Conservation (phyloP, 2,113 vertebrate species). For the Nesospiza acunhae region DNA sequence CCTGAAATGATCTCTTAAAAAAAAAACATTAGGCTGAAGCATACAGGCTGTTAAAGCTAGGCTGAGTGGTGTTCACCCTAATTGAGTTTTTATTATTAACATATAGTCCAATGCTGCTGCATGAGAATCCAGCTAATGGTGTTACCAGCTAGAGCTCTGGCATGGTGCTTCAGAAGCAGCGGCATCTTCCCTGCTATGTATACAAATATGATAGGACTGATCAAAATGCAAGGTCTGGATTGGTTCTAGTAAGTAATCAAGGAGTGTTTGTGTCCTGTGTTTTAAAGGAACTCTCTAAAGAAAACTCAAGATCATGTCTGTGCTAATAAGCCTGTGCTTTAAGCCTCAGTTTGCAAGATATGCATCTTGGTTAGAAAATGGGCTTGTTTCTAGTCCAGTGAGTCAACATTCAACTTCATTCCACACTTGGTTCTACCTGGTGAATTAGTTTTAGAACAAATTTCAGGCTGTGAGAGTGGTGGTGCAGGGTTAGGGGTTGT, state of each 20-base stretch:
- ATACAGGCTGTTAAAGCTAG: background rate
- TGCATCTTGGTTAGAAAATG: background rate
- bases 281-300: background rate
- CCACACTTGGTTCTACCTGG: background rate
- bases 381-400: background rate
- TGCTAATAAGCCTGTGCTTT: background rate
- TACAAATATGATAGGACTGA: background rate
- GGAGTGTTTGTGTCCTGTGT: background rate
- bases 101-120: background rate
- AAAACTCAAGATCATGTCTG: background rate
- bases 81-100: background rate
- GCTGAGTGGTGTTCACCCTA: background rate
- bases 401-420: background rate
- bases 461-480: background rate
- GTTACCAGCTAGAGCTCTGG: background rate
- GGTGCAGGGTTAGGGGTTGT: background rate
- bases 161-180: background rate
- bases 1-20: background rate
- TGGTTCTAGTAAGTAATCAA: background rate
- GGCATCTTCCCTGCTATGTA: fast-evolving
- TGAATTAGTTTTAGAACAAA: background rate
- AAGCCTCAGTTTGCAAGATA: background rate
- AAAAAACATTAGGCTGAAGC: background rate
- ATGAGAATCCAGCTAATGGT: background rate
- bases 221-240: background rate